Base-by-base conservation (phyloP, 2,797 vertebrate species). In the Sitta carolinensis region DNA sequence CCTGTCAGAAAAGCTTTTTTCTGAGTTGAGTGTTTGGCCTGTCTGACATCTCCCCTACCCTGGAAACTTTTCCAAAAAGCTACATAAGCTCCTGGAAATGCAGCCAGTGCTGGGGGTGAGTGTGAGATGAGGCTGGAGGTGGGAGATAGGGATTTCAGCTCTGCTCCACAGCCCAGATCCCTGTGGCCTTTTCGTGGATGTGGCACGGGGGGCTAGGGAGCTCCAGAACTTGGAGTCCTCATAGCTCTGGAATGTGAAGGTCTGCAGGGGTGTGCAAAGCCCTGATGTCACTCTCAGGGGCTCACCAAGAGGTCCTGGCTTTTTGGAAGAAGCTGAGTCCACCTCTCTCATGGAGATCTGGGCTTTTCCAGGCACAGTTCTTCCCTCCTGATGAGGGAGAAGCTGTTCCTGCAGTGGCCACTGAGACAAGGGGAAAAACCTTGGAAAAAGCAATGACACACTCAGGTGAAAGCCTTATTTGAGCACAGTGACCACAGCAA, bases 191-290 rank as follows among this genome's bases (percentile, higher is more conserved):
- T 32, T 27, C 27, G 11, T 23, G 50, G 58, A 32, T 23, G 15
- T 14, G 72, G 26, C 69, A 38, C 69, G 34, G 50, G 16, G 25
- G 9, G 54, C 3, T 21, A 9, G 42, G 38, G 7, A 30, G 16
- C 43, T 61, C 29, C 73, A 50, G 54, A 34, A 13, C 20, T 23
- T 36, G 50, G 32, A 51, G n/a, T 10, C 16, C 13, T 47, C 1
- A 0, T 1, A 27, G 62, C 10, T 64, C 12, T 27, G 58, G 26
- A 40, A 11, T 6, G 5, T 1, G 1, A 11, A 29, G n/a, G 4
- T 48, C 45, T 51, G 18, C 17, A 26, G 51, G 32, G 30, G 19
- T 42, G 32, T 42, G 2, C 68, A 45, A 50, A 82, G 55, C 18
- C 34, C 17, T 77, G 48, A 2, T 14, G 29, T 7, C 6, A 0